A percentile compares a stretch with the other conserved stretches of the same genome.
These are phyloP conservation scores for Darevskia nairensis DNA, from an alignment of 2,797 vertebrate genomes.

Conservation along the genomic window DNA sequence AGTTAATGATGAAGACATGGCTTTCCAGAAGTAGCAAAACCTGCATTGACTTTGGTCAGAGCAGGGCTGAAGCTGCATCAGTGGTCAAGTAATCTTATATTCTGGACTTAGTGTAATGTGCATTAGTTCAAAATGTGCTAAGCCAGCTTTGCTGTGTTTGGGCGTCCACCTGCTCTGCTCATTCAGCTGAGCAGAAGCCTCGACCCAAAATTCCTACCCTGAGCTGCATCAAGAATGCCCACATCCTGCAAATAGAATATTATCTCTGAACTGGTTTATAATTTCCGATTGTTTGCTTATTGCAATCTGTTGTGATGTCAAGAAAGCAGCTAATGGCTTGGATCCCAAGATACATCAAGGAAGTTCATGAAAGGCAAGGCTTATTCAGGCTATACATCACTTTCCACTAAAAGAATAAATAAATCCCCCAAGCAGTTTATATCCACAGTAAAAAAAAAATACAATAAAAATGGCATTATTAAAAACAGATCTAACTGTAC, in stretches of 20 bases:
- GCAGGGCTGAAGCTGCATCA: neutral
- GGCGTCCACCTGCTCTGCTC: neutral
- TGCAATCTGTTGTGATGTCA: neutral
- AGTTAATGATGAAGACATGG: constrained; percentile 41
- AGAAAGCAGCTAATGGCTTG: neutral
- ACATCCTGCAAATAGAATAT: neutral
- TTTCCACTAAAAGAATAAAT: too few relatives aligned
- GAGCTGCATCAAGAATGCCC: neutral
- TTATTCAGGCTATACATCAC: too few relatives aligned
- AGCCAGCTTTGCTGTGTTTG: neutral
- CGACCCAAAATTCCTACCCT: neutral
- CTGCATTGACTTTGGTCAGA: neutral
- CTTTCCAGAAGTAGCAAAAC: constrained; percentile 24
- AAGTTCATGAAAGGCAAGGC: neutral
- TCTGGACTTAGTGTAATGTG: neutral
- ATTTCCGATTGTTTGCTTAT: neutral
- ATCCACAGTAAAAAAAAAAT: too few relatives aligned
- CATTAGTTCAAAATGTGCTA: neutral
- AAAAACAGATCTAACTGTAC: too few relatives aligned
- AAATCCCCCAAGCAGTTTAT: too few relatives aligned
- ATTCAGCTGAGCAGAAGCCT: neutral
- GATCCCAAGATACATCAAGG: neutral
- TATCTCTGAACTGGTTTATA: neutral
- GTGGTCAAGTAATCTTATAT: neutral
- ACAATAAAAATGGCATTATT: too few relatives aligned